These are phyloP conservation scores for Galendromus occidentalis DNA, from an alignment of 1,140 invertebrate species.

Conservation along the genomic window DNA sequence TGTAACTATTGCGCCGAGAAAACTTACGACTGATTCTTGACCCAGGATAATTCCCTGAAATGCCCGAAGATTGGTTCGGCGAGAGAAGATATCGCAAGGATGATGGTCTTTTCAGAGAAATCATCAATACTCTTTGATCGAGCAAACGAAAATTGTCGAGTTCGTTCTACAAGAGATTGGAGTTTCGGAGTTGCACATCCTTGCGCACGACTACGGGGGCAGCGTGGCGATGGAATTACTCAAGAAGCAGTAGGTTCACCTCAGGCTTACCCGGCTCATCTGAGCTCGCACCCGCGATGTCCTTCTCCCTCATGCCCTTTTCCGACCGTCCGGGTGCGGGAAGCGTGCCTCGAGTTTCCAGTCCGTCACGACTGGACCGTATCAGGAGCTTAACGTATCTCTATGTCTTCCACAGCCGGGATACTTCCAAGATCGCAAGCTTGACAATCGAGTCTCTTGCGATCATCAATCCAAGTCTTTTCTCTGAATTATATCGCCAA, in stretches of 20 bases:
- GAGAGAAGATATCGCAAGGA: no score
- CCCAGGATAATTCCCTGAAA: no score
- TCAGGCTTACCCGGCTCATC: no score
- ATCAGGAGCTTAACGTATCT: no score
- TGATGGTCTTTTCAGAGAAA: conserved; percentile 22
- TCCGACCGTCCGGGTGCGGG: no score
- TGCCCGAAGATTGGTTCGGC: no score
- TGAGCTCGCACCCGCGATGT: no score
- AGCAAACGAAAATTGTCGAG: conserved; percentile 26
- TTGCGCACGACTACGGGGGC: conserved; percentile 30
- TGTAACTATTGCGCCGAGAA: conserved; percentile 19
- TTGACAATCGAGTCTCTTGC: conserved; percentile 20
- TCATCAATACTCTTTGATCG: conserved; percentile 25
- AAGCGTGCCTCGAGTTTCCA: no score
- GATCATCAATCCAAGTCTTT: conserved; percentile 27
- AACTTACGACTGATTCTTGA: not conserved
- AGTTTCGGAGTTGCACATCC: conserved; percentile 21
- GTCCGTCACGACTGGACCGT: no score
- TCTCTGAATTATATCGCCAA: conserved; percentile 22
- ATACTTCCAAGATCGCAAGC: no score
- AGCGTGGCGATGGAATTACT: conserved; percentile 28
- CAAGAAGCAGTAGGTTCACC: conserved; percentile 19
- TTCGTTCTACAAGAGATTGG: conserved; percentile 18
- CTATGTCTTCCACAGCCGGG: no score
- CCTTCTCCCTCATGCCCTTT: no score